These are phyloP conservation scores for Phyllostomus discolor DNA, from an alignment of 2,113 vertebrate genomes.

Conservation along the genomic window DNA sequence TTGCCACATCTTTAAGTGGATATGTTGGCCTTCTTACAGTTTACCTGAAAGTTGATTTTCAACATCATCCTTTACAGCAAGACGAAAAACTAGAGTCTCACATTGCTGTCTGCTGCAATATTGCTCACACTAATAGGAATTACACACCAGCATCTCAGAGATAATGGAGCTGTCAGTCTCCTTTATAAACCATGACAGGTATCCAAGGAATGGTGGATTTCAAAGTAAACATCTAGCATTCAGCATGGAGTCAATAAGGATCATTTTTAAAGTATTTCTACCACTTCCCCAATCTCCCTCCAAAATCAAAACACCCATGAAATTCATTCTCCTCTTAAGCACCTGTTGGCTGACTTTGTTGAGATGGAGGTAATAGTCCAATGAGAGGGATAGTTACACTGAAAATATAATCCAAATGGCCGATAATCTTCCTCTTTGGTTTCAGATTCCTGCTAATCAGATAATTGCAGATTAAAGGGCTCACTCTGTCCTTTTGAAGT, in stretches of 20 bases:
- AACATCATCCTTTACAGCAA: background rate
- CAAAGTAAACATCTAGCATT: constrained; percentile 33
- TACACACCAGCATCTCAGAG: constrained; percentile 39
- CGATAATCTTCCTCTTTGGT: constrained; percentile 39
- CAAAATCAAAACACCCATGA: background rate
- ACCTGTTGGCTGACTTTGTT: constrained; percentile 31
- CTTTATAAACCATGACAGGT: constrained; percentile 48
- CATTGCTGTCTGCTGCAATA: background rate
- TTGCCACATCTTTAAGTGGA: background rate
- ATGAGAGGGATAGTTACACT: background rate
- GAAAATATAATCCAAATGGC: constrained; percentile 54
- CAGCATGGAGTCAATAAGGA: background rate
- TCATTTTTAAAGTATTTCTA: background rate
- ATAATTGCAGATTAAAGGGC: constrained; percentile 45
- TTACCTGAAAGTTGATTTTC: constrained; percentile 33
- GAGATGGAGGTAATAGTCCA: constrained; percentile 38
- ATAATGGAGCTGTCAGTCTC: constrained; percentile 43
- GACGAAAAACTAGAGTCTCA: background rate
- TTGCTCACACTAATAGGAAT: constrained; percentile 22
- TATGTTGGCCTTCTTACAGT: background rate
- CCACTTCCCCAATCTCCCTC: background rate
- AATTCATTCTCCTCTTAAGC: background rate
- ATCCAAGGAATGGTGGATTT: constrained; percentile 39
- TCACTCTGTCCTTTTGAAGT: constrained; percentile 63
- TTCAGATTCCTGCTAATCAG: constrained; percentile 64